Percentiles rank a stretch among this genome's conserved stretches.
These are phyloP conservation scores for Melangyna quadrimaculata DNA, from an alignment of 2,888 invertebrate species.

Conservation along the genomic window DNA sequence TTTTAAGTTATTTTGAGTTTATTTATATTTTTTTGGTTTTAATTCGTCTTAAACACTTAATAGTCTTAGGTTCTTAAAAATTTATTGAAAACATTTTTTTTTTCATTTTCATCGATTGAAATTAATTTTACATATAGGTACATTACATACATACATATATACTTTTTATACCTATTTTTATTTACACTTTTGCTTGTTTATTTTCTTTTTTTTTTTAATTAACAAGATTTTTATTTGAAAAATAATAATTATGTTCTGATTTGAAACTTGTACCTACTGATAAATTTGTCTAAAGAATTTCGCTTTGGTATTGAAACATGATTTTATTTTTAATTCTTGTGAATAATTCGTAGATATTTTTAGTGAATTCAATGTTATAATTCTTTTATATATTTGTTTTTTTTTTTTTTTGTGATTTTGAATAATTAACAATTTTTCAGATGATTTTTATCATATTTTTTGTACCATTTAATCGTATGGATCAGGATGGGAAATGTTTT, in stretches of 20 bases:
- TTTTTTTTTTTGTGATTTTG: neutral
- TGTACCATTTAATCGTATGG: slow-evolving; percentile 50
- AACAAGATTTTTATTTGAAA: slow-evolving; percentile 46
- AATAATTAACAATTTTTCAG: neutral
- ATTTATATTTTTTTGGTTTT: slow-evolving; percentile 22
- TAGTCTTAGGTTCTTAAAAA: slow-evolving; percentile 61
- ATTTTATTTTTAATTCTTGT: neutral
- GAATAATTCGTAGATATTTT: neutral
- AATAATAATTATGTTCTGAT: slow-evolving; percentile 25
- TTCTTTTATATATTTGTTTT: neutral
- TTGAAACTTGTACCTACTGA: slow-evolving; percentile 50
- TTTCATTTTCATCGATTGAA: slow-evolving; percentile 35
- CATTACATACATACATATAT: slow-evolving; percentile 8
- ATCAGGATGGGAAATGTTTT: slow-evolving; percentile 31
- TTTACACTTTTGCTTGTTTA: slow-evolving; percentile 25
- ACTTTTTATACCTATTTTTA: slow-evolving; percentile 20
- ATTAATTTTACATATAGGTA: slow-evolving; percentile 22
- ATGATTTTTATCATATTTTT: slow-evolving; percentile 13
- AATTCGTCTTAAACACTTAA: slow-evolving; percentile 52
- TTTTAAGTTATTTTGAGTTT: slow-evolving; percentile 25
- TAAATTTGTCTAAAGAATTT: slow-evolving; percentile 39
- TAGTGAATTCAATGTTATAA: neutral
- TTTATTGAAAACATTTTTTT: slow-evolving; percentile 63
- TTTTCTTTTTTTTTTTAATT: slow-evolving; percentile 36
- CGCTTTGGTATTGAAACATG: slow-evolving; percentile 61